A percentile compares a stretch with the other conserved stretches of the same genome.
Evolutionary conservation across 1,140 invertebrate species (phyloP).

Genomic region (Drosophila serrata): DNA sequence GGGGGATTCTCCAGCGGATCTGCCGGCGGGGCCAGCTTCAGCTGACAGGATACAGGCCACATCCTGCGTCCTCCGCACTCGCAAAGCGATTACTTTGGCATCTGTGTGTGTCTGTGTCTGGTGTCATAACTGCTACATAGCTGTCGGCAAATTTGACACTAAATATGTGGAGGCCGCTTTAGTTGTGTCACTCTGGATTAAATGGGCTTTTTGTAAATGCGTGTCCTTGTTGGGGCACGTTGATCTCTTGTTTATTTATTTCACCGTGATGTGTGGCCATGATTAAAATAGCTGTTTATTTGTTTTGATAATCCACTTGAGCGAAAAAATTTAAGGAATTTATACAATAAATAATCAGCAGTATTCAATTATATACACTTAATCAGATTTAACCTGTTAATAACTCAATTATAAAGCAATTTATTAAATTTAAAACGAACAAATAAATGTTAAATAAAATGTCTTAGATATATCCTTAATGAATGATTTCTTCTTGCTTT

Average conservation of each 20-base stretch:
- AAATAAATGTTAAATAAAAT: not conserved
- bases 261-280: constrained; percentile 42
- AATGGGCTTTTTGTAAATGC: constrained; percentile 26
- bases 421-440: not conserved
- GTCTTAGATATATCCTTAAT: not conserved
- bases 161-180: constrained; percentile 69
- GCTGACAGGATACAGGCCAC: constrained; percentile 50
- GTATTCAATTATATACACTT: not conserved
- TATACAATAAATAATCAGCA: not conserved
- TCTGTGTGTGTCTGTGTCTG: constrained; percentile 39
- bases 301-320: constrained; percentile 55
- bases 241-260: constrained; percentile 48
- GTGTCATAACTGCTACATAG: constrained; percentile 73
- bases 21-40: constrained; percentile 23
- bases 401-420: not conserved
- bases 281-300: constrained; percentile 53
- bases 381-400: not conserved
- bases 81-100: constrained; percentile 64
- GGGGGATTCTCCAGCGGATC: constrained; percentile 21
- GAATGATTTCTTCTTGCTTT: not conserved
- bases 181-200: constrained; percentile 63
- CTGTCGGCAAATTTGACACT: constrained; percentile 76
- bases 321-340: not conserved
- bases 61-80: constrained; percentile 37
- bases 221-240: constrained; percentile 26